Percentiles rank a stretch among this genome's conserved stretches.
Evolutionary conservation across 1,140 invertebrate genomes (phyloP).

Genomic region (Drosophila yakuba): DNA sequence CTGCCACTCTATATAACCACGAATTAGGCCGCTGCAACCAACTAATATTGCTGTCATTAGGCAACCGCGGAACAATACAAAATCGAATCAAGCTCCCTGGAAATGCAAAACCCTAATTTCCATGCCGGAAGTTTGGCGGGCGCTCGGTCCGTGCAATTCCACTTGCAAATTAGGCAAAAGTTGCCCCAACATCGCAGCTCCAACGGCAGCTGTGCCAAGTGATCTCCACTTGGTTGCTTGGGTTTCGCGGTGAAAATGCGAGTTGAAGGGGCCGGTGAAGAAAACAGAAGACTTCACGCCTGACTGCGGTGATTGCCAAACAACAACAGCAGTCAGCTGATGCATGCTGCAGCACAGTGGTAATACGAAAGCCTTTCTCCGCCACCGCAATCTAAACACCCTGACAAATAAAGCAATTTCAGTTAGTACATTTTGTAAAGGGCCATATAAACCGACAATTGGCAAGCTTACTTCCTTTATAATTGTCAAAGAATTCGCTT

Average conservation of each 20-base stretch:
- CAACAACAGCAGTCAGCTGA: constrained; percentile 48
- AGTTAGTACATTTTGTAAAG: no score
- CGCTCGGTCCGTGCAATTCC: constrained; percentile 60
- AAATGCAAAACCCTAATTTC: constrained; percentile 71
- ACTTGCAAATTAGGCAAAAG: constrained; percentile 71
- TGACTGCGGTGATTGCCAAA: constrained; percentile 61
- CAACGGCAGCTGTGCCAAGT: constrained; percentile 22
- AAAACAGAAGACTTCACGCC: constrained; percentile 69
- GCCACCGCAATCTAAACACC: constrained; percentile 10
- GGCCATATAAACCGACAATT: no score
- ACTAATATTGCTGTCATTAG: constrained; percentile 72
- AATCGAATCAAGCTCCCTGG: constrained; percentile 65
- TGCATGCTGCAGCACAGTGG: constrained; percentile 14
- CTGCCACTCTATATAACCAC: constrained; percentile 35
- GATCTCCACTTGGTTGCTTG: constrained; percentile 36
- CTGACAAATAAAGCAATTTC: background rate
- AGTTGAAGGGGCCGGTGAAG: constrained; percentile 16
- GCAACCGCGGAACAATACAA: constrained; percentile 42
- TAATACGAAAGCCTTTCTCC: constrained; percentile 5
- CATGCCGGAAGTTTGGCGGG: constrained; percentile 68
- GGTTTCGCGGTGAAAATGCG: constrained; percentile 16
- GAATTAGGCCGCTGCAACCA: constrained; percentile 49
- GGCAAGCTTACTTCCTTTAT: no score
- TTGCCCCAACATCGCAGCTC: constrained; percentile 39
- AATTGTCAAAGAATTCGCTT: no score